Conservation (phyloP, 1,140 invertebrate species). For the Mylabris phalerata region DNA sequence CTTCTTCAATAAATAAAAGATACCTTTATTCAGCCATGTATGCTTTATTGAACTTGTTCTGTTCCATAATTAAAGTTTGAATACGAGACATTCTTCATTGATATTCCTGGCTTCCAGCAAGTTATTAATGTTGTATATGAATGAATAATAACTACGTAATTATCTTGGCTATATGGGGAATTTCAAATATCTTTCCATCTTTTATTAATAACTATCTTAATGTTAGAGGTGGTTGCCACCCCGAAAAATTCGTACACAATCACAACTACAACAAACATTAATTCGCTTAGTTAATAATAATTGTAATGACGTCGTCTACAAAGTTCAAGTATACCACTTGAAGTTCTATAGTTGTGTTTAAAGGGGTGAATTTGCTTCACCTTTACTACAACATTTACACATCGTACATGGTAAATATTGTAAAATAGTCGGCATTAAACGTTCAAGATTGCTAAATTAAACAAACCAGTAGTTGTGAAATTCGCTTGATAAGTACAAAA, state of each 20-base stretch:
- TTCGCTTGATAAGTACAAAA: conserved; percentile 21
- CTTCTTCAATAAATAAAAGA: conserved; percentile 11
- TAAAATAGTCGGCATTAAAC: conserved; percentile 15
- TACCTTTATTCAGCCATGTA: conserved; percentile 27
- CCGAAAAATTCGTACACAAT: too few relatives aligned
- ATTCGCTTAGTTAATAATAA: conserved; percentile 16
- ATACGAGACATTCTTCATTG: conserved; percentile 14
- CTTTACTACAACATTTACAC: conserved; percentile 17
- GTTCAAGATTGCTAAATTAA: conserved; percentile 28
- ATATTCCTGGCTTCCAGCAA: conserved; percentile 11
- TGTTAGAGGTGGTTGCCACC: too few relatives aligned
- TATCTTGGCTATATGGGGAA: conserved; percentile 5
- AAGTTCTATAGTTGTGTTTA: background rate
- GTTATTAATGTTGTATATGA: conserved; percentile 12
- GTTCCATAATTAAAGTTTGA: conserved; percentile 19
- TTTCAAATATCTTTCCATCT: background rate
- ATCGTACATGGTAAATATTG: conserved; percentile 26
- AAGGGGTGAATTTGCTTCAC: too few relatives aligned
- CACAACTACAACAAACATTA: conserved; percentile 5
- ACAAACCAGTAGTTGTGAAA: conserved; percentile 22
- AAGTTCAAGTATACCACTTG: background rate
- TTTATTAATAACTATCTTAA: too few relatives aligned
- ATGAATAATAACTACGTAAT: conserved; percentile 15
- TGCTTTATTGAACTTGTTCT: conserved; percentile 21
- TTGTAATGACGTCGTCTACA: background rate